Evolutionary conservation across 2,888 invertebrate species (phyloP).

Genomic region (Ashinkailepas kermadecensis): DNA sequence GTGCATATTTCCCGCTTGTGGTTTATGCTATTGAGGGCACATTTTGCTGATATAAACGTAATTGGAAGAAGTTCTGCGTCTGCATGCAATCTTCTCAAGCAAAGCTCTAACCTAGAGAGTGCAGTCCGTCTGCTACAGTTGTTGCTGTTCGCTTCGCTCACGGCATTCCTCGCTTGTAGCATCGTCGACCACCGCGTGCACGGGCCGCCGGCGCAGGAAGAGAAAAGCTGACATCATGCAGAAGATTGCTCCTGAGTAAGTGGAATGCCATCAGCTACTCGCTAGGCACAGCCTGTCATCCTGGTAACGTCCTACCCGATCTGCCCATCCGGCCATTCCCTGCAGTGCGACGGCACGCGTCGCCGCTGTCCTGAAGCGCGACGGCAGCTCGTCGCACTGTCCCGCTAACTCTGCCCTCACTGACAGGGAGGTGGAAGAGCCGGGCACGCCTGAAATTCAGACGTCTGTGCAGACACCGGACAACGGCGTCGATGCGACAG

Average conservation of each 20-base stretch:
- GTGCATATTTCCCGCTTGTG: no score
- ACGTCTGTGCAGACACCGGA: background rate
- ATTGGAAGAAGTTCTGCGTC: no score
- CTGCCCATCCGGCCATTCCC: background rate
- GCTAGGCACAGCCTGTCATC: no score
- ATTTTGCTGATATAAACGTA: no score
- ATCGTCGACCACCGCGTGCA: background rate
- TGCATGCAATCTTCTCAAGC: no score
- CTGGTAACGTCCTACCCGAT: no score
- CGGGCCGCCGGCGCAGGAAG: background rate
- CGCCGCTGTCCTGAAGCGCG: no score
- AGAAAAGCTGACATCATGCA: background rate
- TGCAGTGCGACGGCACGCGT: background rate
- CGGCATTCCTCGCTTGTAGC: background rate
- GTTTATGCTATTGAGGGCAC: no score
- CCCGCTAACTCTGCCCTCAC: no score
- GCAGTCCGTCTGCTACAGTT: no score
- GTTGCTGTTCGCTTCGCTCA: background rate
- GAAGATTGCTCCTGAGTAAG: background rate
- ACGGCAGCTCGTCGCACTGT: no score
- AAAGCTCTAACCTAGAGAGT: no score
- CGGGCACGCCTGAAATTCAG: background rate
- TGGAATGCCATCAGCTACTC: background rate
- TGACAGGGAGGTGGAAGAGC: background rate
- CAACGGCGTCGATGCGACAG: background rate